phyloP scores from a whole-genome alignment of 2,797 vertebrate genomes.

The Borostomias antarcticus region DNA sequence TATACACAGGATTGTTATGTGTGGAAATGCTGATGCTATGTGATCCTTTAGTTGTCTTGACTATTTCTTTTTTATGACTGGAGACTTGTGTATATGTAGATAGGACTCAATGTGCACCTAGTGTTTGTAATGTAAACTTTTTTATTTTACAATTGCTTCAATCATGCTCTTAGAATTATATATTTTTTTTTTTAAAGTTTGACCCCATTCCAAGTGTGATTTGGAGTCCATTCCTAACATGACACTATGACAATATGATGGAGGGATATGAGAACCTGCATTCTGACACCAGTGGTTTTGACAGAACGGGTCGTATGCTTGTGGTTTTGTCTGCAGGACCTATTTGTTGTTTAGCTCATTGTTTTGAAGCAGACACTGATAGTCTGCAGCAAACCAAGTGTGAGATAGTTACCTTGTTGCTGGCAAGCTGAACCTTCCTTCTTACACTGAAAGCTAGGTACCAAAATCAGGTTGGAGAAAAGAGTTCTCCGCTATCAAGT shows the following conservation, averaged over 20 bases:
- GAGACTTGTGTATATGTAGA: constrained; percentile 98
- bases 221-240: constrained; percentile 18
- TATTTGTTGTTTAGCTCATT: constrained; percentile 16
- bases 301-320: too few relatives aligned
- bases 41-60: constrained; percentile 74
- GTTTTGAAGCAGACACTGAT: constrained; percentile 8
- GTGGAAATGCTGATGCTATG: constrained; percentile 86
- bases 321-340: constrained; percentile 6
- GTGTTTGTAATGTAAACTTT: constrained; percentile 84
- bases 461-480: background rate
- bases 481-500: constrained; percentile 29
- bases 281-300: too few relatives aligned
- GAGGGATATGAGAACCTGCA: constrained; percentile 4
- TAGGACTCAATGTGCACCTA: constrained; percentile 87
- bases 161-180: constrained; percentile 57
- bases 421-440: background rate
- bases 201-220: constrained; percentile 20
- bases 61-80: constrained; percentile 84
- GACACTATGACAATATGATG: background rate
- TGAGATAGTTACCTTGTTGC: background rate
- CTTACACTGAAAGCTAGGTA: background rate
- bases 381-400: background rate
- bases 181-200: constrained; percentile 36
- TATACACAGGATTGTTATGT: constrained; percentile 73
- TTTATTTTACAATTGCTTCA: constrained; percentile 65